Conservation (phyloP, 2,888 invertebrate genomes). For the Acleris laterana region DNA sequence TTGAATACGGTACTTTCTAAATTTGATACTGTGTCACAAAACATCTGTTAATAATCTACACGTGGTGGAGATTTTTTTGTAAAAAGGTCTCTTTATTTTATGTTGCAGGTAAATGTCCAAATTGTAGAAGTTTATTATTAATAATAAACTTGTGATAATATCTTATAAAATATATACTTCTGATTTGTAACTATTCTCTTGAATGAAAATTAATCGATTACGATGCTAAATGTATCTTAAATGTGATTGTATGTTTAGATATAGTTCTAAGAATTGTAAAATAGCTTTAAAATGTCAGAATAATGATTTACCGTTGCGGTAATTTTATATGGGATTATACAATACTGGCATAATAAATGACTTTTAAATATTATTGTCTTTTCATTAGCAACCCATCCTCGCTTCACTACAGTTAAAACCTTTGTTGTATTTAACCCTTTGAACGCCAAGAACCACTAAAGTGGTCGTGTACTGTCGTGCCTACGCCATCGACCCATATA, state of each 20-base stretch:
- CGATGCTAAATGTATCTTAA: conserved; percentile 16
- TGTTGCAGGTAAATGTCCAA: neutral
- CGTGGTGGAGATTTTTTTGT: too few relatives aligned
- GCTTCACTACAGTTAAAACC: too few relatives aligned
- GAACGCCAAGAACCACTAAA: too few relatives aligned
- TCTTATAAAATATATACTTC: neutral
- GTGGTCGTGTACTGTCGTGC: too few relatives aligned
- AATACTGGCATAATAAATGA: conserved; percentile 39
- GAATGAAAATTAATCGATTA: conserved; percentile 14
- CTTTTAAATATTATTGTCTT: conserved; percentile 24
- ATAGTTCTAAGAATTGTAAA: conserved; percentile 17
- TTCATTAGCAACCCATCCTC: too few relatives aligned
- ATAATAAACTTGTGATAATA: too few relatives aligned
- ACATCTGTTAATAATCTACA: too few relatives aligned
- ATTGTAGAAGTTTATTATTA: neutral
- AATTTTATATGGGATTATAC: conserved; percentile 41
- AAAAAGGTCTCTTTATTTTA: too few relatives aligned
- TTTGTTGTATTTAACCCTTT: too few relatives aligned
- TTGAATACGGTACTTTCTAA: too few relatives aligned
- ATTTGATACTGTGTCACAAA: too few relatives aligned
- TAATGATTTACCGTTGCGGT: conserved; percentile 37
- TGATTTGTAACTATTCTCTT: neutral
- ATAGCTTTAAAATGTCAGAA: conserved; percentile 30
- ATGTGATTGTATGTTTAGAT: conserved; percentile 29
- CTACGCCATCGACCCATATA: too few relatives aligned